These are phyloP conservation scores for Oostethus manadensis DNA, from an alignment of 2,113 vertebrate species.

Conservation along the genomic window DNA sequence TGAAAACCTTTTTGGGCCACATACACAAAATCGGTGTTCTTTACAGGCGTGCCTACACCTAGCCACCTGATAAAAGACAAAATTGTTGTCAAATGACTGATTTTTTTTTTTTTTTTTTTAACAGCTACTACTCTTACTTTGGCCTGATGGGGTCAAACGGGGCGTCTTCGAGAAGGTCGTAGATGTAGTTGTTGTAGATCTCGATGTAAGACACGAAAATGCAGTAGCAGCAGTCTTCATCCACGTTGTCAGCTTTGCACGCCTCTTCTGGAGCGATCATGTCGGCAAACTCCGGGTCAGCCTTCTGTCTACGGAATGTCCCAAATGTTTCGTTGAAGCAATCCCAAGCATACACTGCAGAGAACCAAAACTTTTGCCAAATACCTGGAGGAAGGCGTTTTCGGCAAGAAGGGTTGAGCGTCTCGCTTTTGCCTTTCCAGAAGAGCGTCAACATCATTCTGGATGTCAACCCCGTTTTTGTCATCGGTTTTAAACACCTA, in stretches of 20 bases:
- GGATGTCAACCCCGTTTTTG: slow-evolving; percentile 92
- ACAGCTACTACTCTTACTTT: slow-evolving; percentile 84
- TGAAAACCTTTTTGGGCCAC: slow-evolving; percentile 61
- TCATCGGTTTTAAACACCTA: slow-evolving; percentile 96
- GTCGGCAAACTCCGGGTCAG: slow-evolving; percentile 88
- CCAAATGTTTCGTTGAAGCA: neutral
- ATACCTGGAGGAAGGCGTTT: slow-evolving; percentile 82
- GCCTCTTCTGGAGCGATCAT: slow-evolving; percentile 85
- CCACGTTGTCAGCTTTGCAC: slow-evolving; percentile 79
- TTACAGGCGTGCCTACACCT: slow-evolving; percentile 80
- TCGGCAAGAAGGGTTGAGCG: slow-evolving; percentile 68
- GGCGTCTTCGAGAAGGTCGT: slow-evolving; percentile 88
- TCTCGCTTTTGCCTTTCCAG: slow-evolving; percentile 91
- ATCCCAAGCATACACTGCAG: neutral
- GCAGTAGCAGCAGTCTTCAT: slow-evolving; percentile 91
- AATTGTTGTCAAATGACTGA: slow-evolving; percentile 20
- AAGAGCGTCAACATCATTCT: slow-evolving; percentile 87
- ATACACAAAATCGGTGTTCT: slow-evolving; percentile 86
- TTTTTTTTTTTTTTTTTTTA: neutral
- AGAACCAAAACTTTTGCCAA: neutral
- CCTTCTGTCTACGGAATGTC: slow-evolving; percentile 69
- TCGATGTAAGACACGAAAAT: slow-evolving; percentile 96
- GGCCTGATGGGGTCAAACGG: slow-evolving; percentile 82
- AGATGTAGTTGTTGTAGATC: slow-evolving; percentile 98
- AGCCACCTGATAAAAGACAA: slow-evolving; percentile 87